Conservation (phyloP, 2,888 invertebrate species). For the Lochmaea crataegi region DNA sequence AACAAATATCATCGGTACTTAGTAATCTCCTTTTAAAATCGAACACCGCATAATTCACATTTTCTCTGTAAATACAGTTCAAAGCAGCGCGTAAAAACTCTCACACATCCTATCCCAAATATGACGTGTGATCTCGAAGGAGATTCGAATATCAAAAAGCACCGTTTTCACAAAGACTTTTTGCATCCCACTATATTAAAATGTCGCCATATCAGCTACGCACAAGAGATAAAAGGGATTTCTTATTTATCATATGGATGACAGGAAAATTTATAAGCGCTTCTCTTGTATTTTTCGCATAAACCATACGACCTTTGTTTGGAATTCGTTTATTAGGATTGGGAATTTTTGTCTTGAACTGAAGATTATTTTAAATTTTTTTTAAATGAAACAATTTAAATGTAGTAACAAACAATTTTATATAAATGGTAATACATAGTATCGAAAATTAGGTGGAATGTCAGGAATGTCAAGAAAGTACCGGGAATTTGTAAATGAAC, state of each 20-base stretch:
- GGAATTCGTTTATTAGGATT: too few species aligned
- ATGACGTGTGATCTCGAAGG: conserved; percentile 43
- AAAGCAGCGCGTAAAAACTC: conserved; percentile 26
- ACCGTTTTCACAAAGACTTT: conserved; percentile 42
- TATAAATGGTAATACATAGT: too few species aligned
- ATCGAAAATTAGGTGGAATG: too few species aligned
- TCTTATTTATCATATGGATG: conserved; percentile 57
- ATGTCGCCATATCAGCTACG: conserved; percentile 43
- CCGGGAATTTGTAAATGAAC: too few species aligned
- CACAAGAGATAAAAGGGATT: conserved; percentile 53
- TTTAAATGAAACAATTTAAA: too few species aligned
- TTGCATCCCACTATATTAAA: conserved; percentile 48
- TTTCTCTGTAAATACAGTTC: conserved; percentile 26
- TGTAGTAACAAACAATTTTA: too few species aligned
- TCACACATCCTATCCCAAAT: conserved; percentile 40
- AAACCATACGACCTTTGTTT: neutral
- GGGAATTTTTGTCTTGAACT: too few species aligned
- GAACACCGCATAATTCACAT: conserved; percentile 28
- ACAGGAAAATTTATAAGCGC: conserved; percentile 55
- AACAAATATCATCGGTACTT: neutral
- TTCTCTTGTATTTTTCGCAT: conserved; percentile 44
- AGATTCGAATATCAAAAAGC: conserved; percentile 48
- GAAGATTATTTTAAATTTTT: too few species aligned
- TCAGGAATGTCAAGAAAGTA: too few species aligned
- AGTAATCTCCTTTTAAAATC: neutral